These are phyloP conservation scores for Hydrophis major DNA, from an alignment of 2,797 vertebrate genomes.

Conservation along the genomic window DNA sequence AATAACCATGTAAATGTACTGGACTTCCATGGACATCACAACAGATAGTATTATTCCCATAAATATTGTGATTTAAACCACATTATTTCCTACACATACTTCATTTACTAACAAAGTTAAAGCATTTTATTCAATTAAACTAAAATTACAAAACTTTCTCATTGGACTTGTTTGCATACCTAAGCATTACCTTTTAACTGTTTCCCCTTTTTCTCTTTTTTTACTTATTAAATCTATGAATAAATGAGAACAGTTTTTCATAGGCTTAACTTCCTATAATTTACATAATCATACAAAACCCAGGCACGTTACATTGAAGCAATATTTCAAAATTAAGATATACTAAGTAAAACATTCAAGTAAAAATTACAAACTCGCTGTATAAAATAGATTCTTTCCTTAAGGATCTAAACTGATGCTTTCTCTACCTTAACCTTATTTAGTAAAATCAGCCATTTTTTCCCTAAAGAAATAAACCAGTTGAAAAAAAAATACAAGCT, in stretches of 20 bases:
- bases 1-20: constrained; percentile 69
- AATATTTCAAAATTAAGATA: not conserved
- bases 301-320: not conserved
- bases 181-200: constrained; percentile 49
- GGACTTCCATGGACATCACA: constrained; percentile 51
- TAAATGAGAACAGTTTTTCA: constrained; percentile 28
- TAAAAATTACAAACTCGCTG: not conserved
- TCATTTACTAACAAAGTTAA: not conserved
- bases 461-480: not conserved
- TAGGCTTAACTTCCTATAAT: not conserved
- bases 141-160: constrained; percentile 15
- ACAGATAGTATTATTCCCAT: constrained; percentile 23
- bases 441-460: not conserved
- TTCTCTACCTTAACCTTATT: not conserved
- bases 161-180: constrained; percentile 10
- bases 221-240: constrained; percentile 52
- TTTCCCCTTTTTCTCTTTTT: constrained; percentile 67
- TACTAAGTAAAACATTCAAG: not conserved
- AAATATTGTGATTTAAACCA: not conserved
- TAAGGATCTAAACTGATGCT: not conserved
- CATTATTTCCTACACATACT: constrained; percentile 1
- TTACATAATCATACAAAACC: not conserved
- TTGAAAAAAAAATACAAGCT: not conserved
- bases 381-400: not conserved
- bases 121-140: constrained; percentile 21